Percentiles rank a stretch among this genome's conserved stretches.
Conservation (phyloP, 2,797 vertebrate genomes). For the Oreochromis grahami region DNA sequence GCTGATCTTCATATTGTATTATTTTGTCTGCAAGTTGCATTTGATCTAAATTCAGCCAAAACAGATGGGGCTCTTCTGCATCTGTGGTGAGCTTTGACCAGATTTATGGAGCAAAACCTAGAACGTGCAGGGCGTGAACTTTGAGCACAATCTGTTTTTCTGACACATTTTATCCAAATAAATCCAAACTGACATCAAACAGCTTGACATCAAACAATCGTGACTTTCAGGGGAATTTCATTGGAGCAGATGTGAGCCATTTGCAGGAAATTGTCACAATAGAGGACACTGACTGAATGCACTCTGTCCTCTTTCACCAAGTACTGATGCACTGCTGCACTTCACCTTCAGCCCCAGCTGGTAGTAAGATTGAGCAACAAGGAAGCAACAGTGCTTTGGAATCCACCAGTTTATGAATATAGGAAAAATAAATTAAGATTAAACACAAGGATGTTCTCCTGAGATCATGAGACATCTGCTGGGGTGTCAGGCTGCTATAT, state of each 20-base stretch:
- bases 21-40: constrained; percentile 31
- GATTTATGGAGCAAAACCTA: constrained; percentile 50
- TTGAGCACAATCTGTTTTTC: constrained; percentile 44
- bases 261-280: constrained; percentile 35
- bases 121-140: constrained; percentile 41
- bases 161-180: constrained; percentile 59
- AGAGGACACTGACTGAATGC: constrained; percentile 26
- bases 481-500: constrained; percentile 67
- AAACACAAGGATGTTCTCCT: constrained; percentile 35
- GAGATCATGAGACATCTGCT: constrained; percentile 80
- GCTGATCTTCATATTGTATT: not conserved
- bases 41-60: constrained; percentile 41
- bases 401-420: constrained; percentile 52
- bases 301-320: not conserved
- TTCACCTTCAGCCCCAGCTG: constrained; percentile 46
- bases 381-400: constrained; percentile 21
- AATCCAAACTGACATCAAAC: constrained; percentile 55
- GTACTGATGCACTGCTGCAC: not conserved
- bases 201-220: constrained; percentile 41
- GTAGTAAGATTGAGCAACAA: constrained; percentile 43
- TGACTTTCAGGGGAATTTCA: not conserved
- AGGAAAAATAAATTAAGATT: constrained; percentile 38
- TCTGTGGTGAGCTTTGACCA: constrained; percentile 28
- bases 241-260: constrained; percentile 30
- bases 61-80: constrained; percentile 54